phyloP scores from a whole-genome alignment of 1,140 invertebrate species.

The Hyposmocoma kahamanoa region DNA sequence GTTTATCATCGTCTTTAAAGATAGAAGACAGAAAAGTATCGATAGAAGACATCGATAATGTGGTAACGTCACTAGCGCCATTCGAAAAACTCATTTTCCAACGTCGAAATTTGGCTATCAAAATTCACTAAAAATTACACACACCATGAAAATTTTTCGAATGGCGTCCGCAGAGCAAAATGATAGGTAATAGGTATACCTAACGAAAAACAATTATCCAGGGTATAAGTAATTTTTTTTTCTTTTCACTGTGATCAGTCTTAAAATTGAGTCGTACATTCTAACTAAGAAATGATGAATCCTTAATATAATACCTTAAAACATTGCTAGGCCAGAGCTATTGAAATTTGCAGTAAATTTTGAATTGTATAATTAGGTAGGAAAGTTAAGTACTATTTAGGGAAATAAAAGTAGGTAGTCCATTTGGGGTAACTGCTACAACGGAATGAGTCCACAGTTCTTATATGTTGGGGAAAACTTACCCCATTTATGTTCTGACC shows the following conservation, averaged over 20 bases:
- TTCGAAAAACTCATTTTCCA: slow-evolving; percentile 25
- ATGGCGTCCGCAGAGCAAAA: slow-evolving; percentile 23
- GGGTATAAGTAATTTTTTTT: slow-evolving; percentile 44
- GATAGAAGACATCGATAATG: slow-evolving; percentile 39
- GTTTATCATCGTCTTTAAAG: slow-evolving; percentile 50
- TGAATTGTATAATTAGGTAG: slow-evolving; percentile 29
- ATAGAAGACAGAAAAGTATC: slow-evolving; percentile 57
- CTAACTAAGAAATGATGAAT: slow-evolving; percentile 68
- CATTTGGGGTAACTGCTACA: no score
- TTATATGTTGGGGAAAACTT: no score
- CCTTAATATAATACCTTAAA: slow-evolving; percentile 58
- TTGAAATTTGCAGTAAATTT: slow-evolving; percentile 40
- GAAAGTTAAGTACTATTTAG: slow-evolving; percentile 25
- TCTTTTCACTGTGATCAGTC: slow-evolving; percentile 62
- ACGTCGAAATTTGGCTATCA: slow-evolving; percentile 46
- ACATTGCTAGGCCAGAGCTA: slow-evolving; percentile 63
- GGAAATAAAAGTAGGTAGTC: slow-evolving; percentile 22
- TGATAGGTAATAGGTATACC: slow-evolving; percentile 32
- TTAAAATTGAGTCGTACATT: slow-evolving; percentile 73
- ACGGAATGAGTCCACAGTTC: no score
- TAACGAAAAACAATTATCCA: slow-evolving; percentile 48
- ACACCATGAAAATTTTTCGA: no score
- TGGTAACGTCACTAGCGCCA: slow-evolving; percentile 18
- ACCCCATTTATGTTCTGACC: no score
- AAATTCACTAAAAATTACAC: no score